phyloP scores from a whole-genome alignment of 2,888 invertebrate genomes.

The Lasioglossum malachurum region DNA sequence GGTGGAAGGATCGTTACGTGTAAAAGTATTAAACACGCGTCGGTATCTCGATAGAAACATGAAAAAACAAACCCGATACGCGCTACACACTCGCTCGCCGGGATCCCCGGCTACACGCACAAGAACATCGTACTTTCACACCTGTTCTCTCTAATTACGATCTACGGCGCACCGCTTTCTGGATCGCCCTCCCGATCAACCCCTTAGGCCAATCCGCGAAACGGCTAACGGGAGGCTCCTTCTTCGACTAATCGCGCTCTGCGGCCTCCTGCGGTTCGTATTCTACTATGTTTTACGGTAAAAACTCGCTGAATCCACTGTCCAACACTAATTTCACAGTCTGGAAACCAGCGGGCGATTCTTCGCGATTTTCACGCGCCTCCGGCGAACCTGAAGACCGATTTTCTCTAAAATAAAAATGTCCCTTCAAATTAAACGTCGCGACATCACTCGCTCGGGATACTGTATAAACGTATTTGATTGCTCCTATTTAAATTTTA shows the following conservation, averaged over 20 bases:
- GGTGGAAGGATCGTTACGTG: constrained; percentile 57
- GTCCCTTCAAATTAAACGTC: background rate
- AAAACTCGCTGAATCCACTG: constrained; percentile 52
- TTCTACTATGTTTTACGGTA: constrained; percentile 62
- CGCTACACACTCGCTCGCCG: constrained; percentile 63
- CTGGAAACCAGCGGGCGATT: background rate
- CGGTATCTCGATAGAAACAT: constrained; percentile 71
- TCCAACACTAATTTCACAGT: background rate
- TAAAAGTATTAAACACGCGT: constrained; percentile 81
- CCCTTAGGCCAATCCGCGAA: constrained; percentile 51
- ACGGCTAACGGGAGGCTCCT: constrained; percentile 24
- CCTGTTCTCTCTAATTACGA: constrained; percentile 29
- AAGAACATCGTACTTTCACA: constrained; percentile 15
- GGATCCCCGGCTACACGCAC: constrained; percentile 9
- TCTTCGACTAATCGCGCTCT: constrained; percentile 6
- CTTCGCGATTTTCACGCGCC: background rate
- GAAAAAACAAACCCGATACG: constrained; percentile 74
- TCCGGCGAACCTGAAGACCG: background rate
- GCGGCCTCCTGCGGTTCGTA: constrained; percentile 46
- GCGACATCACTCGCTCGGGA: background rate
- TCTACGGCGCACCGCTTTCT: constrained; percentile 21
- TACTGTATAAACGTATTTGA: background rate
- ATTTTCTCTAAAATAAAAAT: background rate
- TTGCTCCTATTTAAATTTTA: background rate
- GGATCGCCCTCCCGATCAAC: constrained; percentile 28